phyloP scores from a whole-genome alignment of 2,797 vertebrate genomes.

The Vultur gryphus region DNA sequence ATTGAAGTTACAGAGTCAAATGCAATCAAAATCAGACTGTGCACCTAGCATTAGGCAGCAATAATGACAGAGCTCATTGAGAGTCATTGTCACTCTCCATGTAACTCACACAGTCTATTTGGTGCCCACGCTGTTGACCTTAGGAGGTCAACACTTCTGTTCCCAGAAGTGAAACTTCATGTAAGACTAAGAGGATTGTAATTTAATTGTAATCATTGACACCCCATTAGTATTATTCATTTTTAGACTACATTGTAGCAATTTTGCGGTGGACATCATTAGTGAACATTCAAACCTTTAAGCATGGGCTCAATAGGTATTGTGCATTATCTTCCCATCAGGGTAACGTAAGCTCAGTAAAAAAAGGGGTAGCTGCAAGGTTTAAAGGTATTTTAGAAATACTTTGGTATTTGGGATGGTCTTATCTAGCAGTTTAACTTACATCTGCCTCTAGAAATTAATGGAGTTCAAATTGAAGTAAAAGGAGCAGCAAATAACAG shows the following conservation, averaged over 20 bases:
- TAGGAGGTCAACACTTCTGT: neutral
- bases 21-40: constrained; percentile 1
- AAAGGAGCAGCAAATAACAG: neutral
- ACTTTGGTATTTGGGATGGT: neutral
- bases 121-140: neutral
- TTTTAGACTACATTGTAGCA: neutral
- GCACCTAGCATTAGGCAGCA: neutral
- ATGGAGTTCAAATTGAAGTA: neutral
- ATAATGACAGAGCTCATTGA: neutral
- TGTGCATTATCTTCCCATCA: neutral
- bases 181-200: constrained; percentile 7
- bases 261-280: neutral
- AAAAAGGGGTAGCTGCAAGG: neutral
- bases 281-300: neutral
- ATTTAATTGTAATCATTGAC: neutral
- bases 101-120: neutral
- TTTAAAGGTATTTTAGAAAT: neutral
- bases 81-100: neutral
- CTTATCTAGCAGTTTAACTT: neutral
- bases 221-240: neutral
- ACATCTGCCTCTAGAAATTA: neutral
- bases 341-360: neutral
- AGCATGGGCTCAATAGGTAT: neutral
- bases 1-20: neutral
- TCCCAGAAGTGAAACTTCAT: neutral